Conservation (phyloP, 1,140 invertebrate genomes). For the Arctopsyche grandis region DNA sequence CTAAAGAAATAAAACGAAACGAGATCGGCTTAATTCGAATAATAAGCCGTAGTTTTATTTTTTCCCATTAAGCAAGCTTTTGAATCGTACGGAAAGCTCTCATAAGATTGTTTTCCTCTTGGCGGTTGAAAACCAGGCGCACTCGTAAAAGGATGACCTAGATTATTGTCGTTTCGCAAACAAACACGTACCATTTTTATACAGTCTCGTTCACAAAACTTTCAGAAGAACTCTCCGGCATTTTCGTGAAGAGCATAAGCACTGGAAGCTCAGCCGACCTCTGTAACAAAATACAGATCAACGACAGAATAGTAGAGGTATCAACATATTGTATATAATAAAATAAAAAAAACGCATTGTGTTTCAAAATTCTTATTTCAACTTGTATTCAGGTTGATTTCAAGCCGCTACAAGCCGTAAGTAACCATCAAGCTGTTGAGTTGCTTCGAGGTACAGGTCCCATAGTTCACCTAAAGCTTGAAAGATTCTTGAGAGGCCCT, state of each 20-base stretch:
- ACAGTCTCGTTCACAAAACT: constrained; percentile 41
- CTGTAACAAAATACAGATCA: constrained; percentile 88
- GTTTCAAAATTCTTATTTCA: no score
- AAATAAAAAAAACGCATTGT: neutral
- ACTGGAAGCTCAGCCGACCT: constrained; percentile 91
- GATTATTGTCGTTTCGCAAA: neutral
- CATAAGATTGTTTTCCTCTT: neutral
- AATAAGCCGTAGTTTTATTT: constrained; percentile 6
- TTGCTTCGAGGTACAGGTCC: constrained; percentile 83
- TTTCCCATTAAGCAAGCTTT: constrained; percentile 22
- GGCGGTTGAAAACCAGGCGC: neutral
- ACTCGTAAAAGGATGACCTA: neutral
- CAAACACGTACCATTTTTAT: constrained; percentile 14
- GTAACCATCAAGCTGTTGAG: constrained; percentile 92
- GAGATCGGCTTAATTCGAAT: constrained; percentile 22
- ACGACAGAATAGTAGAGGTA: constrained; percentile 90
- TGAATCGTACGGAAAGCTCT: constrained; percentile 2
- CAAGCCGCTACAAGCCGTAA: constrained; percentile 83
- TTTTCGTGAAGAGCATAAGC: constrained; percentile 96
- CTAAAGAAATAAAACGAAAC: constrained; percentile 21
- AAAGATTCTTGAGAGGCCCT: constrained; percentile 86
- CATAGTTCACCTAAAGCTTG: constrained; percentile 80
- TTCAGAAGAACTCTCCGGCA: constrained; percentile 92
- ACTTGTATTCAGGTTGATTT: constrained; percentile 75
- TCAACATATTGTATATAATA: constrained; percentile 43